Percentiles rank a stretch among this genome's conserved stretches.
Evolutionary conservation across 2,888 invertebrate genomes (phyloP).

Genomic region (Macrosiphum euphorbiae): DNA sequence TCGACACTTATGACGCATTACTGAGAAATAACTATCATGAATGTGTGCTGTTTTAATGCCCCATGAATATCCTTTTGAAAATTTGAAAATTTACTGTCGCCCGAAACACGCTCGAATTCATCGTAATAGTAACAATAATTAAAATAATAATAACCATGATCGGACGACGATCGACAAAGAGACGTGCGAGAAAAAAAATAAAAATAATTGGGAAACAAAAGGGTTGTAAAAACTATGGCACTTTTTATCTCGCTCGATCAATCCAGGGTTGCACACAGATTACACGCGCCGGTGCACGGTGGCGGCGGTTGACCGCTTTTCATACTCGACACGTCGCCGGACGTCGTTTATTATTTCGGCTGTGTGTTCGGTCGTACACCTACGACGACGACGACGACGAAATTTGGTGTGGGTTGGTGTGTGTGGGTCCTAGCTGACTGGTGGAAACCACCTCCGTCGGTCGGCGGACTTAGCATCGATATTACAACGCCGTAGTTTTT

Average conservation of each 20-base stretch:
- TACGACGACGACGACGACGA: neutral
- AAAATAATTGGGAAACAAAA: neutral
- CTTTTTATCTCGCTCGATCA: neutral
- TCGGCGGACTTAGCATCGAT: too few species aligned
- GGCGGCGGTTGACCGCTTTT: constrained; percentile 33
- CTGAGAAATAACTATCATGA: neutral
- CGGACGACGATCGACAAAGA: neutral
- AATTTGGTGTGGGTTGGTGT: neutral
- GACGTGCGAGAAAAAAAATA: neutral
- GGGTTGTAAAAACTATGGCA: neutral
- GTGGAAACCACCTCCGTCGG: neutral
- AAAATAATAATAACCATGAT: neutral
- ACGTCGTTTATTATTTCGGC: constrained; percentile 34
- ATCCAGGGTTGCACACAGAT: neutral
- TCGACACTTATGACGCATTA: neutral
- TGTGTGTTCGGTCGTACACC: neutral
- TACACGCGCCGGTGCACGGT: neutral
- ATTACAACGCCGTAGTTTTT: neutral
- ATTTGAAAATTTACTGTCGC: neutral
- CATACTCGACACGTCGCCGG: constrained; percentile 39
- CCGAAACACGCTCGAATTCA: neutral
- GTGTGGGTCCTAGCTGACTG: neutral
- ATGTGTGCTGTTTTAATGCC: neutral
- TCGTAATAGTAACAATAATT: neutral
- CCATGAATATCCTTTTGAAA: neutral